Evolutionary conservation across 1,140 invertebrate genomes (phyloP).

Genomic region (Listronotus oregonensis): DNA sequence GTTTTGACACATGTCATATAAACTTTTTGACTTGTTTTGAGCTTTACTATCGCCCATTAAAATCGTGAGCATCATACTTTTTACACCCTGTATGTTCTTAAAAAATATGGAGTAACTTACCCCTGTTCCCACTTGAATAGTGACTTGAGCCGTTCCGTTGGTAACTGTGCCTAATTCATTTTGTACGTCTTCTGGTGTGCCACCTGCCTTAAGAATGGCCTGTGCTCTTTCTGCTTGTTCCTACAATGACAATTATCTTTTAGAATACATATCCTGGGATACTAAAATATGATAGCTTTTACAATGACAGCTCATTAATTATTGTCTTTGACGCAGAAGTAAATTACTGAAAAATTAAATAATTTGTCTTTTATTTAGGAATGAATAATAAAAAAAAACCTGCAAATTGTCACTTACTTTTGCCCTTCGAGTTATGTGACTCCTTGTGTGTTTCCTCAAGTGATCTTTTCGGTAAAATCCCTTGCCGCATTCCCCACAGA

Average conservation of each 20-base stretch:
- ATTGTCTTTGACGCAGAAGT: too few species aligned
- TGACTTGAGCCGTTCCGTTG: slow-evolving; percentile 56
- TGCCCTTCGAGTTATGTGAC: slow-evolving; percentile 71
- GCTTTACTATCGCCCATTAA: too few species aligned
- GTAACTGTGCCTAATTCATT: slow-evolving; percentile 15
- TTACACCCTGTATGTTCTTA: too few species aligned
- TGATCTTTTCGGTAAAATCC: slow-evolving; percentile 86
- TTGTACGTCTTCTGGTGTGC: slow-evolving; percentile 24
- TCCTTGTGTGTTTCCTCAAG: slow-evolving; percentile 75
- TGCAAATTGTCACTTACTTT: slow-evolving; percentile 59
- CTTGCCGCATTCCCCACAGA: slow-evolving; percentile 68
- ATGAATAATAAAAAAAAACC: background rate
- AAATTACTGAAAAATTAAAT: too few species aligned
- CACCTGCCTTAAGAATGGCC: slow-evolving; percentile 34
- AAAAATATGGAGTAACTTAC: slow-evolving; percentile 51
- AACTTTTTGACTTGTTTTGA: too few species aligned
- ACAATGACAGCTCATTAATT: too few species aligned
- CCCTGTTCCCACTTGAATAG: slow-evolving; percentile 59
- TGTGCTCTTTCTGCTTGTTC: slow-evolving; percentile 40
- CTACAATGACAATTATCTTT: background rate
- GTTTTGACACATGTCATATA: too few species aligned
- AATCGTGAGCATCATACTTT: too few species aligned
- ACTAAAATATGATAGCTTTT: too few species aligned
- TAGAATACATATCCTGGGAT: too few species aligned
- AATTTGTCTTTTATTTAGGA: background rate